Conservation (phyloP, 2,888 invertebrate species). For the Phanerotoma sp. region DNA sequence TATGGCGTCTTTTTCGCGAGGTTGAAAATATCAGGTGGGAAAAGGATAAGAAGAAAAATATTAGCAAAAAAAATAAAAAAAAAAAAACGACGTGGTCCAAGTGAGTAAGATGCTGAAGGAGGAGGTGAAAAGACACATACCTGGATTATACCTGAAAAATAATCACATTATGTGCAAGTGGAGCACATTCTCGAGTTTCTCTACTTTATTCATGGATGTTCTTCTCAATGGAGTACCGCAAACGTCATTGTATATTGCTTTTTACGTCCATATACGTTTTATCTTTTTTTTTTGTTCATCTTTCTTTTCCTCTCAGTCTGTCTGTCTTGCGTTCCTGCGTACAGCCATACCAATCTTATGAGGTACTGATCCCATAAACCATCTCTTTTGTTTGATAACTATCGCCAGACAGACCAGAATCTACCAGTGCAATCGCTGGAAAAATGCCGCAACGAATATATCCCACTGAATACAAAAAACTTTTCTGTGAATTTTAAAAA, state of each 20-base stretch:
- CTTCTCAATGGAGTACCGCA: constrained; percentile 42
- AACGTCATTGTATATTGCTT: constrained; percentile 34
- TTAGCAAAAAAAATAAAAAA: constrained; percentile 6
- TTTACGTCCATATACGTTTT: neutral
- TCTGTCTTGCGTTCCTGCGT: neutral
- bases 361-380: constrained; percentile 17
- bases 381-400: constrained; percentile 1
- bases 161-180: constrained; percentile 45
- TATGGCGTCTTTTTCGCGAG: constrained; percentile 32
- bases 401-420: constrained; percentile 3
- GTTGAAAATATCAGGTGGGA: constrained; percentile 9
- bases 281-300: neutral
- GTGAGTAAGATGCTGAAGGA: constrained; percentile 12
- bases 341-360: constrained; percentile 4
- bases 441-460: constrained; percentile 25
- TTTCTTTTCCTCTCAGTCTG: neutral
- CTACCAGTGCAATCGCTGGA: constrained; percentile 6
- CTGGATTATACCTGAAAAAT: constrained; percentile 39
- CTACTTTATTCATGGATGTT: constrained; percentile 42
- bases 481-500: too few species aligned
- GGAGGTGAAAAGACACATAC: constrained; percentile 15
- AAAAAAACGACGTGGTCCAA: too few species aligned
- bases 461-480: too few species aligned
- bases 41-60: constrained; percentile 9
- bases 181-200: constrained; percentile 47